Evolutionary conservation across 1,140 invertebrate genomes (phyloP).

Genomic region (Orius insidiosus): DNA sequence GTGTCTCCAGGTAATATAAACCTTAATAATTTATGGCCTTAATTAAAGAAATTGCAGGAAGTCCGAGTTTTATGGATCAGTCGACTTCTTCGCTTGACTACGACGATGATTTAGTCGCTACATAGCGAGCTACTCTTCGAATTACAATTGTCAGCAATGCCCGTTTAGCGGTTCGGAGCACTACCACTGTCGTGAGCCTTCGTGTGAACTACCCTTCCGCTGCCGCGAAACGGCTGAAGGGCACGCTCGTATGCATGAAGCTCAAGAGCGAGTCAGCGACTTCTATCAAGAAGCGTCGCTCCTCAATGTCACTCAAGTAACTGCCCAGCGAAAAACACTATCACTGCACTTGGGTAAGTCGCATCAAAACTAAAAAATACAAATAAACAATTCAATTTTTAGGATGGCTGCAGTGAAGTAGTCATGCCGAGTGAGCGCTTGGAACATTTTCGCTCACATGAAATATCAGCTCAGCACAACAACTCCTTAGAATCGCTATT

Average conservation of each 20-base stretch:
- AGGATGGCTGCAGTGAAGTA: slow-evolving; percentile 74
- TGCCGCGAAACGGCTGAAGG: slow-evolving; percentile 63
- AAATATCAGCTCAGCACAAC: slow-evolving; percentile 37
- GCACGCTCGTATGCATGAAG: slow-evolving; percentile 70
- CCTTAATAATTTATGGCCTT: neutral
- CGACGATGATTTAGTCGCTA: slow-evolving; percentile 35
- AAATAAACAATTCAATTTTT: slow-evolving; percentile 8
- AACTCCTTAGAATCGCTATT: slow-evolving; percentile 75
- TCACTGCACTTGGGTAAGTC: slow-evolving; percentile 60
- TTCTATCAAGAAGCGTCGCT: slow-evolving; percentile 49
- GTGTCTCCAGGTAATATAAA: slow-evolving; percentile 10
- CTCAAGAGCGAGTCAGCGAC: slow-evolving; percentile 68
- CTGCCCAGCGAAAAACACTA: slow-evolving; percentile 71
- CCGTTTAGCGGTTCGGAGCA: slow-evolving; percentile 53
- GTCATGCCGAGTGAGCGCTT: slow-evolving; percentile 67
- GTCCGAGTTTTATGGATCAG: slow-evolving; percentile 12
- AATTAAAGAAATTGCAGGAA: neutral
- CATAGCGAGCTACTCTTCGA: slow-evolving; percentile 29
- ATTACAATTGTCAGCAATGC: slow-evolving; percentile 38
- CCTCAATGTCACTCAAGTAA: slow-evolving; percentile 35
- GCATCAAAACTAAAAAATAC: neutral
- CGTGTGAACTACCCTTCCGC: slow-evolving; percentile 47
- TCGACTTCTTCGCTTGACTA: slow-evolving; percentile 6
- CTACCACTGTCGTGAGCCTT: slow-evolving; percentile 55
- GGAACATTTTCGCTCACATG: slow-evolving; percentile 83